Evolutionary conservation across 2,113 vertebrate species (phyloP).

Genomic region (Hippolais icterina): DNA sequence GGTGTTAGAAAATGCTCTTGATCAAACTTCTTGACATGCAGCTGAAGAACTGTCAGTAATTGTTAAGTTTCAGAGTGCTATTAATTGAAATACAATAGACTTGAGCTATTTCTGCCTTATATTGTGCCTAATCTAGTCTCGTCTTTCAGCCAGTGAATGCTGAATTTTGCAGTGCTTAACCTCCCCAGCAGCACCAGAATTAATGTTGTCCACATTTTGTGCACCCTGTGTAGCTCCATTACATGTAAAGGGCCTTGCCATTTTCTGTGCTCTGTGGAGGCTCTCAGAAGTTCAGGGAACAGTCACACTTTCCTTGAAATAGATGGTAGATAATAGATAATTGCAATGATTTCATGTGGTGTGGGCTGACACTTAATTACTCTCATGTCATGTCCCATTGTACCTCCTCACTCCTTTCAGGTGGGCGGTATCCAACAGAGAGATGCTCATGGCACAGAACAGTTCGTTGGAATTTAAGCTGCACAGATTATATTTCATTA

Average conservation of each 20-base stretch:
- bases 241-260: background rate
- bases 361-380: background rate
- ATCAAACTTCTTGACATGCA: background rate
- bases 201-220: accelerated
- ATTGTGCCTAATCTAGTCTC: background rate
- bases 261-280: background rate
- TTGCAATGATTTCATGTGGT: background rate
- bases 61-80: background rate
- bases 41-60: background rate
- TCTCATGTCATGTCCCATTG: background rate
- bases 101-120: background rate
- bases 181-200: background rate
- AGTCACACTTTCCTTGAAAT: background rate
- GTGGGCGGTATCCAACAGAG: conserved; percentile 86
- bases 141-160: background rate
- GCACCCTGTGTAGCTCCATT: background rate
- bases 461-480: conserved; percentile 86
- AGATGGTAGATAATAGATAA: background rate
- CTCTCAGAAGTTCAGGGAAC: background rate
- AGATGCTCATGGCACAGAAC: conserved; percentile 87
- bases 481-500: conserved; percentile 85
- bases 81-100: background rate
- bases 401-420: conserved; percentile 58
- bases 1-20: background rate
- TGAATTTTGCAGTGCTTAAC: background rate